A percentile compares a stretch with the other conserved stretches of the same genome.
phyloP scores from a whole-genome alignment of 1,140 invertebrate species.

The Drosophila ohnishii region DNA sequence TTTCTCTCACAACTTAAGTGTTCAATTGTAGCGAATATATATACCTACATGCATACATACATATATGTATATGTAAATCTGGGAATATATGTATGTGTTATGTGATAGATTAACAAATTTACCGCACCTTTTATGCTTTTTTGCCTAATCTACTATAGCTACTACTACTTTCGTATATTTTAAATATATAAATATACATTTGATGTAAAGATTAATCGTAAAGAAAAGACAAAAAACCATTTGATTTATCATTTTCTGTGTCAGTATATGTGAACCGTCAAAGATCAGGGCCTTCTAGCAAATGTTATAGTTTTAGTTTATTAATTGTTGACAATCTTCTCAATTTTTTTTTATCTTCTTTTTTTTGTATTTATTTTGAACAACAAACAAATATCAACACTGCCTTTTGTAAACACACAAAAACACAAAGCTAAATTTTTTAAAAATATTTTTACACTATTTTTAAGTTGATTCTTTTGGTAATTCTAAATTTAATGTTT shows the following conservation, averaged over 20 bases:
- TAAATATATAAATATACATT: neutral
- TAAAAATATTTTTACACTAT: slow-evolving; percentile 5
- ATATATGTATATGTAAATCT: slow-evolving; percentile 21
- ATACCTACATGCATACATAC: neutral
- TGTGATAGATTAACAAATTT: slow-evolving; percentile 72
- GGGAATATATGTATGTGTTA: slow-evolving; percentile 39
- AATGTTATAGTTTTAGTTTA: slow-evolving; percentile 61
- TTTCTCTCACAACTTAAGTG: slow-evolving; percentile 62
- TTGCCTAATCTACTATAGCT: slow-evolving; percentile 33
- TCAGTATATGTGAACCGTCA: slow-evolving; percentile 35
- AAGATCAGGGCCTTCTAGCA: slow-evolving; percentile 68
- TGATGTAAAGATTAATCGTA: slow-evolving; percentile 9
- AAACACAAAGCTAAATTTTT: slow-evolving; percentile 33
- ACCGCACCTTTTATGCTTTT: slow-evolving; percentile 45
- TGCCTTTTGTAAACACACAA: slow-evolving; percentile 73
- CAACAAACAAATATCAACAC: slow-evolving; percentile 64
- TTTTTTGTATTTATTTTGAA: slow-evolving; percentile 37
- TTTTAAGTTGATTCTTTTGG: slow-evolving; percentile 34
- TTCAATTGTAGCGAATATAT: slow-evolving; percentile 67
- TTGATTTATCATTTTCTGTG: slow-evolving; percentile 36
- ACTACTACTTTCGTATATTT: neutral
- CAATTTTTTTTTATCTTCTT: slow-evolving; percentile 5
- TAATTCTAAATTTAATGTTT: slow-evolving; percentile 23
- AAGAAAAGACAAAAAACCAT: slow-evolving; percentile 40
- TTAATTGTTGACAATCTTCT: slow-evolving; percentile 34